Conservation (phyloP, 2,113 vertebrate species). For the Emberiza fucata region DNA sequence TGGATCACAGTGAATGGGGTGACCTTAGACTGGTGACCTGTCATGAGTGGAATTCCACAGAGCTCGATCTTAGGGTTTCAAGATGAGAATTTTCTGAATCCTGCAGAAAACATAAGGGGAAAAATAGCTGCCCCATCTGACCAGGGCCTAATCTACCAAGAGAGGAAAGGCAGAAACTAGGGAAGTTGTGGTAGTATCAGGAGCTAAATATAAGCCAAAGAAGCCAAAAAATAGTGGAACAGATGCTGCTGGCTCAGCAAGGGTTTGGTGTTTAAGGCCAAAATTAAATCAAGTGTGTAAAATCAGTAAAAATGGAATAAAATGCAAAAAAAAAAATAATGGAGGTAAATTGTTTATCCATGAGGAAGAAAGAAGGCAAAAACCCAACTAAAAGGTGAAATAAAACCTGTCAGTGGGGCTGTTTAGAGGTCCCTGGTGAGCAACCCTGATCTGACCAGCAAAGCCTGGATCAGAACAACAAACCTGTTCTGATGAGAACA, state of each 20-base stretch:
- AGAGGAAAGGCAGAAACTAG: background rate
- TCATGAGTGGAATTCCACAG: background rate
- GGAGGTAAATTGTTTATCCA: background rate
- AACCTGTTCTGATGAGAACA: background rate
- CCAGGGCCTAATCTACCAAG: background rate
- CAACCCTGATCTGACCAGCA: background rate
- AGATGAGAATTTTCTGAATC: background rate
- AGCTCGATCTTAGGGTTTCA: background rate
- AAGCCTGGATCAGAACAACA: background rate
- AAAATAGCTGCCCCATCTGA: background rate
- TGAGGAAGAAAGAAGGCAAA: fast-evolving
- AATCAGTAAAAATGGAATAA: background rate
- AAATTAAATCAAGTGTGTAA: background rate
- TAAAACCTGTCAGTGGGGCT: background rate
- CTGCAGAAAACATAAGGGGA: background rate
- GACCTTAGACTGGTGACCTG: background rate
- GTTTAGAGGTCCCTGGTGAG: background rate
- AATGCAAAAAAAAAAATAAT: background rate
- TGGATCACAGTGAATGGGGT: background rate
- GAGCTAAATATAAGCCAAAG: background rate
- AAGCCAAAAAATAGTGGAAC: background rate
- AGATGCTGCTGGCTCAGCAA: background rate
- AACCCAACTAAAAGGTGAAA: background rate
- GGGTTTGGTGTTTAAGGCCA: background rate
- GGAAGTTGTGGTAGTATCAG: background rate